Conservation (phyloP, 2,888 invertebrate genomes). For the Drosophila infuscata region DNA sequence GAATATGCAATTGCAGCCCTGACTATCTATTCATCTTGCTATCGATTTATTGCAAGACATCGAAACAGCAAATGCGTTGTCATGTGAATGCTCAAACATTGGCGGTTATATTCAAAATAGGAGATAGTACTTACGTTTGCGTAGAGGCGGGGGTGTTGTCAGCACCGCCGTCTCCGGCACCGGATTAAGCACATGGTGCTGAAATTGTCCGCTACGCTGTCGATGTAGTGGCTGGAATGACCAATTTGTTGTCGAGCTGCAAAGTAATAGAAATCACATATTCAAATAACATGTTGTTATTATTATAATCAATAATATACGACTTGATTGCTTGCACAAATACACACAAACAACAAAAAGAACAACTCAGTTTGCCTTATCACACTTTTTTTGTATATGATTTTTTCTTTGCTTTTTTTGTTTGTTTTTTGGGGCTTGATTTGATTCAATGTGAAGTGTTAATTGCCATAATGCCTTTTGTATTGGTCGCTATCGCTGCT, state of each 20-base stretch:
- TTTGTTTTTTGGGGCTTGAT: conserved; percentile 68
- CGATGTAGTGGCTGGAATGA: conserved; percentile 75
- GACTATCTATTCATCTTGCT: conserved; percentile 7
- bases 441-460: conserved; percentile 68
- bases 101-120: conserved; percentile 27
- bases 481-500: conserved; percentile 23
- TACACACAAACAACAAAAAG: conserved; percentile 1
- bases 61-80: conserved; percentile 5
- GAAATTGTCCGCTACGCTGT: conserved; percentile 65
- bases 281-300: conserved; percentile 43
- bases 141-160: conserved; percentile 64
- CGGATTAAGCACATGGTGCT: conserved; percentile 70
- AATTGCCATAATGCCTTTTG: conserved; percentile 64
- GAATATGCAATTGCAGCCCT: conserved; percentile 31
- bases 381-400: conserved; percentile 22
- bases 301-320: conserved; percentile 47
- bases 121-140: conserved; percentile 63
- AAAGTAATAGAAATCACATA: conserved; percentile 36
- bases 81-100: conserved; percentile 26
- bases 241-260: conserved; percentile 78
- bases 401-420: conserved; percentile 10
- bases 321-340: conserved; percentile 35
- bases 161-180: conserved; percentile 71
- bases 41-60: conserved; percentile 29
- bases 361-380: conserved; percentile 52